Evolutionary conservation across 2,888 invertebrate species (phyloP).

Genomic region (Pemphredon lugubris): DNA sequence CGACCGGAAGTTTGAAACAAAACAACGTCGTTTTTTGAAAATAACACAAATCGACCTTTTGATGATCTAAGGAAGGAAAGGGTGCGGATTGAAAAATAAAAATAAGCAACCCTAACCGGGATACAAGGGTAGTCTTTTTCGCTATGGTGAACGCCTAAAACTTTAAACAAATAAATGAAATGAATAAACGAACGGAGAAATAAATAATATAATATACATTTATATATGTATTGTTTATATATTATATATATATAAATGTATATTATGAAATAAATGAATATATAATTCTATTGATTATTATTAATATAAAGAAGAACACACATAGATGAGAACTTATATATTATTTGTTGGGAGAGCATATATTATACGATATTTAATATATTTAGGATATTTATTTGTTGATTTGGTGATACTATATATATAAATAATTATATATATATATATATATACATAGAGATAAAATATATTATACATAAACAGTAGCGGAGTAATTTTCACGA

Average conservation of each 20-base stretch:
- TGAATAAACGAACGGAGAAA: constrained; percentile 35
- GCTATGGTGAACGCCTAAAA: constrained; percentile 72
- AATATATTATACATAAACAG: constrained; percentile 56
- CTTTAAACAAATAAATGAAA: constrained; percentile 55
- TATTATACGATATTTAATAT: constrained; percentile 76
- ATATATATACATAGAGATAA: constrained; percentile 41
- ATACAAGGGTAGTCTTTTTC: constrained; percentile 78
- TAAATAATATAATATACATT: constrained; percentile 62
- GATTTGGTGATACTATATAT: constrained; percentile 73
- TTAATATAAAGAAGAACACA: constrained; percentile 47
- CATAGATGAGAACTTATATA: constrained; percentile 67
- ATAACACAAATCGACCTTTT: too few species aligned
- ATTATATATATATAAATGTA: constrained; percentile 60
- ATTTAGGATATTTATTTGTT: constrained; percentile 81
- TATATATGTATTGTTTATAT: constrained; percentile 57
- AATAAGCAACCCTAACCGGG: constrained; percentile 72
- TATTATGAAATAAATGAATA: constrained; percentile 37
- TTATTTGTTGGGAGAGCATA: constrained; percentile 80
- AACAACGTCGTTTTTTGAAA: too few species aligned
- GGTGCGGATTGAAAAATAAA: too few species aligned
- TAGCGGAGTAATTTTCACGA: constrained; percentile 54
- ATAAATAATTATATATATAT: constrained; percentile 25
- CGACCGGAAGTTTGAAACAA: too few species aligned
- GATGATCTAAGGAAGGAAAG: too few species aligned
- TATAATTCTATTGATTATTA: constrained; percentile 66